These are phyloP conservation scores for Theonella swinhoei DNA, from an alignment of 37 sponge, comb jelly and placozoan species.

Conservation along the genomic window DNA sequence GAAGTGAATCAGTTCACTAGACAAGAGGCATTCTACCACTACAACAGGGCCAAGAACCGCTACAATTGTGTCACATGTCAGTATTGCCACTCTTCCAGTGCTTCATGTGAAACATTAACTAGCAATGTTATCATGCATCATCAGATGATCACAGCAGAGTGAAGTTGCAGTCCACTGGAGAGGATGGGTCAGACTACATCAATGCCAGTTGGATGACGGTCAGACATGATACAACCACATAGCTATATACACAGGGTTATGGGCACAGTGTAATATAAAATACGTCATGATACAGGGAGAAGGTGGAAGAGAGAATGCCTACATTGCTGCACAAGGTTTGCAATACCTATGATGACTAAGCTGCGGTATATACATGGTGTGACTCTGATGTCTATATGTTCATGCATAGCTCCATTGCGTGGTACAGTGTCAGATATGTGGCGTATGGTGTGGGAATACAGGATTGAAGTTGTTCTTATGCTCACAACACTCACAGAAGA, in stretches of 20 bases:
- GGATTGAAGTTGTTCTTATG: neutral
- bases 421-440: neutral
- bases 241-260: neutral
- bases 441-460: neutral
- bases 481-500: neutral
- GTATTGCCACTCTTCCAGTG: too few relatives aligned
- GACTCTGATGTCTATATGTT: neutral
- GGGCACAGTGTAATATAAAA: too few relatives aligned
- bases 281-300: neutral
- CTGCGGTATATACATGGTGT: neutral
- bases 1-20: neutral
- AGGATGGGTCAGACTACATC: conserved; percentile 25
- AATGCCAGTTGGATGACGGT: conserved; percentile 37
- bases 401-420: neutral
- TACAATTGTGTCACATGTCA: neutral
- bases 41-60: neutral
- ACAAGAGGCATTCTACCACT: neutral
- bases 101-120: too few relatives aligned
- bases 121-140: neutral
- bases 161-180: neutral
- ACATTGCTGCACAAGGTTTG: conserved; percentile 26
- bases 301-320: neutral
- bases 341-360: neutral
- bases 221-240: too few relatives aligned
- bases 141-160: conserved; percentile 37